Evolutionary conservation across 2,113 vertebrate genomes (phyloP).

Genomic region (Hystrix cristata): DNA sequence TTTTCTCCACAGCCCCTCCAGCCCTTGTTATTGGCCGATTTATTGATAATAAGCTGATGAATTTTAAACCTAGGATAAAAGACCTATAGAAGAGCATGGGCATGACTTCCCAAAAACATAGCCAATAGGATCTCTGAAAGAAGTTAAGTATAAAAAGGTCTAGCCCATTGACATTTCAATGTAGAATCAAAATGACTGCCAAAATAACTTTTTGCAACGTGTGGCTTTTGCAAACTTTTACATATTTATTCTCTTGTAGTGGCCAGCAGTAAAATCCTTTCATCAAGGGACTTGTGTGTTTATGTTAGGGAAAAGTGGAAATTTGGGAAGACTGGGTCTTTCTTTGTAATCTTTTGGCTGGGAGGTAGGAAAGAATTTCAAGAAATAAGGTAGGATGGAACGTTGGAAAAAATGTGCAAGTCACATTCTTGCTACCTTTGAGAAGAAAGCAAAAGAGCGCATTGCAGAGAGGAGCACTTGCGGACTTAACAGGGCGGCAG

Average conservation of each 20-base stretch:
- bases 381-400: background rate
- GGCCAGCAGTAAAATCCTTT: constrained; percentile 9
- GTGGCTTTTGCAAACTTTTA: constrained; percentile 13
- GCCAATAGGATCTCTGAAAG: constrained; percentile 2
- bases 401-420: background rate
- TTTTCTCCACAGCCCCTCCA: too few relatives aligned
- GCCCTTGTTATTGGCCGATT: too few relatives aligned
- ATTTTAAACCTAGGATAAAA: constrained; percentile 67
- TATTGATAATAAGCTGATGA: background rate
- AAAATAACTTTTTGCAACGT: constrained; percentile 25
- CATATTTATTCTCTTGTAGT: constrained; percentile 43
- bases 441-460: constrained; percentile 8
- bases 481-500: background rate
- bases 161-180: constrained; percentile 46
- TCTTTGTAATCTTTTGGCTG: background rate
- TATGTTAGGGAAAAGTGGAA: background rate
- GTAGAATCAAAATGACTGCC: constrained; percentile 31
- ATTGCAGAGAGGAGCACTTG: background rate
- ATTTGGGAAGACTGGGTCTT: background rate
- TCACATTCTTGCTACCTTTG: background rate
- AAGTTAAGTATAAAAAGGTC: background rate
- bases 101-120: background rate
- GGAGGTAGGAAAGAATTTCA: background rate
- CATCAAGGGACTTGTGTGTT: background rate
- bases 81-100: background rate